Percentiles rank a stretch among this genome's conserved stretches.
Conservation (phyloP, 2,797 vertebrate species). For the Pteronotus mesoamericanus region DNA sequence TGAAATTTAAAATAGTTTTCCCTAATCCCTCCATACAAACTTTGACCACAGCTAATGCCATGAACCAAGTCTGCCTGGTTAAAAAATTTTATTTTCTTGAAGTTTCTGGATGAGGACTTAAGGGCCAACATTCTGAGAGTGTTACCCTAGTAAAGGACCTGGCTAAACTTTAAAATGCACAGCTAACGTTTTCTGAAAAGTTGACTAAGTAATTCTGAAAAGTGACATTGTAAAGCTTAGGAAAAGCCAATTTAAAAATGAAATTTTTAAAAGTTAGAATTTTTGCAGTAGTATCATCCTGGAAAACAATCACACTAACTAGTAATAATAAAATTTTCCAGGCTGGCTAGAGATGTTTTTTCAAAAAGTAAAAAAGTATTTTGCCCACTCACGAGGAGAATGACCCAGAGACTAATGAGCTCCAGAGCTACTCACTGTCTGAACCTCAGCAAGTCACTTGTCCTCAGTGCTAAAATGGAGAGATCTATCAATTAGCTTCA, state of each 20-base stretch:
- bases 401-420: constrained; percentile 17
- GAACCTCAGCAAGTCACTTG: constrained; percentile 13
- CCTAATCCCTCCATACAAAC: background rate
- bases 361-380: background rate
- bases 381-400: background rate
- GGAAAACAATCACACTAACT: background rate
- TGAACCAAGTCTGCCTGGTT: background rate
- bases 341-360: background rate
- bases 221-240: background rate
- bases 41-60: background rate
- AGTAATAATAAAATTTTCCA: background rate
- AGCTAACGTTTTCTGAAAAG: background rate
- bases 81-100: background rate
- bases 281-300: background rate
- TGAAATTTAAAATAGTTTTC: background rate
- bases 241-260: background rate
- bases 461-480: background rate
- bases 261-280: background rate
- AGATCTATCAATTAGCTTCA: constrained; percentile 42
- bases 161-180: background rate
- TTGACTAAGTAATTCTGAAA: background rate
- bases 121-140: background rate
- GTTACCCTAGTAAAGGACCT: background rate
- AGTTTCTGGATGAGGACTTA: background rate
- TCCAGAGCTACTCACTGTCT: background rate